Base-by-base conservation (phyloP, 2,888 invertebrate species). In the Cataglyphis altisquamis region DNA sequence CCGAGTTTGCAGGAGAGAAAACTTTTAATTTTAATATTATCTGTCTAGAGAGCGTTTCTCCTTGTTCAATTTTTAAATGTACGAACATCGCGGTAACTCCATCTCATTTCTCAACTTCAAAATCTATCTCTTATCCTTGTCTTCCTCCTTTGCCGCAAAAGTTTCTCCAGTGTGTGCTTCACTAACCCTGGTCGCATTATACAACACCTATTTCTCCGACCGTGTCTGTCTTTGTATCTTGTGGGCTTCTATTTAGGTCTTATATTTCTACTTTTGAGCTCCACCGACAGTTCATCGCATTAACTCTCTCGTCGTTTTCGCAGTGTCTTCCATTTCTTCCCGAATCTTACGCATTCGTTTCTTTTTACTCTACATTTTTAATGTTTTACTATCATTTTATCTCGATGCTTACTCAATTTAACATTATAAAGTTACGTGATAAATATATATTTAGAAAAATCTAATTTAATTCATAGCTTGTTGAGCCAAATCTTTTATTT, bases 11-110 rank as follows among this genome's bases (percentile, higher is more conserved):
- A 3, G 29, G 62, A 45, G 39, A 12, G 12, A 68, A 78, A 78
- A 78, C 68, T 78, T 78, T 78, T 78, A 78, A 78, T 78, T 78
- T 78, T 70, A 70, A 78, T 78, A 78, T 78, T 78, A 78, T 70
- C 78, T 78, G 78, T 60, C 62, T 60, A 57, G 25, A 57, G 39
- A 48, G 18, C 60, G 45, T 78, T 78, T 78, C 78, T 62, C 36
- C 60, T 68, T 48, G 78, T 78, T 55, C 60, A 78, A 78, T 78
- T 68, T 78, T 78, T 70, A 78, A 78, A 68, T 78, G 68, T 68
- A 78, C 70, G 68, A 78, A 70, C 60, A 62, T 36, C 78, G 70
- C 32, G 48, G 45, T 60, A 70, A 78, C 78, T 78, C 78, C 60
- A 60, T 60, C 70, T 70, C 78, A 60, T 78, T 78, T 78, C 78